Conservation (phyloP, 1,140 invertebrate species). For the Rhynchophorus ferrugineus region DNA sequence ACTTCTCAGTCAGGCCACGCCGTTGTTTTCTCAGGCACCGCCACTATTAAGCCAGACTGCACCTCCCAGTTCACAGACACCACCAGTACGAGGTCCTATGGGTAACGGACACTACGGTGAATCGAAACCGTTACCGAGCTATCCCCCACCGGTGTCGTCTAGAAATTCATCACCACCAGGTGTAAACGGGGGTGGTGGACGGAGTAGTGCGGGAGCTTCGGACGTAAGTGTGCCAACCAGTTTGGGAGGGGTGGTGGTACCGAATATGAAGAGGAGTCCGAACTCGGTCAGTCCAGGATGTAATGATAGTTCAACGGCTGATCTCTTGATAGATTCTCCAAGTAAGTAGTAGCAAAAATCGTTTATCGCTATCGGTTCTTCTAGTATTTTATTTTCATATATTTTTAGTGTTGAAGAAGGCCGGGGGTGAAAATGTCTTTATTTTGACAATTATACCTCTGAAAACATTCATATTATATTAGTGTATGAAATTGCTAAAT, state of each 20-base stretch:
- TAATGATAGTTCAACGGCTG: slow-evolving; percentile 51
- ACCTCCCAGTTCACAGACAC: slow-evolving; percentile 9
- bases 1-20: slow-evolving; percentile 39
- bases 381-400: too few relatives aligned
- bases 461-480: too few relatives aligned
- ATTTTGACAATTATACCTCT: too few relatives aligned
- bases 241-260: slow-evolving; percentile 48
- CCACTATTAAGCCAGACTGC: slow-evolving; percentile 8
- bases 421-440: too few relatives aligned
- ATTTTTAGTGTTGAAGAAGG: too few relatives aligned
- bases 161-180: slow-evolving; percentile 40
- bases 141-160: slow-evolving; percentile 21
- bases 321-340: slow-evolving; percentile 71
- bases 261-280: slow-evolving; percentile 40
- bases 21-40: slow-evolving; percentile 21
- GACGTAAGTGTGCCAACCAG: slow-evolving; percentile 74
- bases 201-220: slow-evolving; percentile 58
- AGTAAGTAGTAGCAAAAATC: too few relatives aligned
- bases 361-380: too few relatives aligned
- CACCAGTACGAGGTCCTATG: slow-evolving; percentile 6
- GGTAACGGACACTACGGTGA: slow-evolving; percentile 36
- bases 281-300: slow-evolving; percentile 52
- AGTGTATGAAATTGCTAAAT: too few relatives aligned
- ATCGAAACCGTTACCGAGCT: slow-evolving; percentile 22
- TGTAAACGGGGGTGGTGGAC: slow-evolving; percentile 44